Percentiles rank a stretch among this genome's conserved stretches.
Evolutionary conservation across 1,140 invertebrate genomes (phyloP).

Genomic region (Aplysia californica): DNA sequence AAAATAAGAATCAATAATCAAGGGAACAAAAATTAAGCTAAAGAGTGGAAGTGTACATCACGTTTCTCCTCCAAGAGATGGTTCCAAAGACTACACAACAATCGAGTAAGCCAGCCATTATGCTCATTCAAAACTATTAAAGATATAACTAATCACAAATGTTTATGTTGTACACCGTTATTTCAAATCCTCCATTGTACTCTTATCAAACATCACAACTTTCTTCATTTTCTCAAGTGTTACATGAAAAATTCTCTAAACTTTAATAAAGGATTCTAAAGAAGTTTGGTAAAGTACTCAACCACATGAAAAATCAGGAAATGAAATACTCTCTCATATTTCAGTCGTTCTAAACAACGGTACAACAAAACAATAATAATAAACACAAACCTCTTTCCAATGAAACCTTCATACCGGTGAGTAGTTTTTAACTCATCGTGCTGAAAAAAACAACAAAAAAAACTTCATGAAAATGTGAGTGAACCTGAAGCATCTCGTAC

Average conservation of each 20-base stretch:
- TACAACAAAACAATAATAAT: not conserved
- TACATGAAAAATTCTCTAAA: not conserved
- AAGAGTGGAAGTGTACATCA: not conserved
- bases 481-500: too few relatives aligned
- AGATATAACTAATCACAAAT: not conserved
- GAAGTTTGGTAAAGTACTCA: too few relatives aligned
- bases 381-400: slow-evolving; percentile 13
- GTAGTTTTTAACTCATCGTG: slow-evolving; percentile 1
- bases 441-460: slow-evolving; percentile 10
- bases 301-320: not conserved
- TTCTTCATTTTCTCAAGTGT: too few relatives aligned
- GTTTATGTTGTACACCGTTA: too few relatives aligned
- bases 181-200: too few relatives aligned
- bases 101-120: too few relatives aligned
- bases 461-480: too few relatives aligned
- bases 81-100: not conserved
- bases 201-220: too few relatives aligned
- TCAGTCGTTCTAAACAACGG: not conserved
- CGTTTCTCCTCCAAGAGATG: not conserved
- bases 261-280: too few relatives aligned
- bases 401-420: slow-evolving; percentile 17
- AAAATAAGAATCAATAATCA: not conserved
- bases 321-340: not conserved
- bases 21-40: too few relatives aligned
- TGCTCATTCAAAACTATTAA: not conserved